Percentiles rank a stretch among this genome's conserved stretches.
Evolutionary conservation across 2,888 invertebrate genomes (phyloP).

Genomic region (Ypsolopha sequella): DNA sequence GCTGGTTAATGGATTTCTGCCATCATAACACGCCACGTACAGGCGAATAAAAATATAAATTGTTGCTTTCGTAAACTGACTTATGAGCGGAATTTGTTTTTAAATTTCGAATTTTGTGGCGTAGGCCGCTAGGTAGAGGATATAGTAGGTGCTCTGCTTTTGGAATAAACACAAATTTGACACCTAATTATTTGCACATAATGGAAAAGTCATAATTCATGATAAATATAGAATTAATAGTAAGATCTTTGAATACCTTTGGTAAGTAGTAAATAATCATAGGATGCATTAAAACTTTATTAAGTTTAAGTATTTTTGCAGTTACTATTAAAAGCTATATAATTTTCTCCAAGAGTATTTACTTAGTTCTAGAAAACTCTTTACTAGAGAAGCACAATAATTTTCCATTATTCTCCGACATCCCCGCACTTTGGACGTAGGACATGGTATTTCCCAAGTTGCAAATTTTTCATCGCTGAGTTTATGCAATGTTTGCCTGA

Average conservation of each 20-base stretch:
- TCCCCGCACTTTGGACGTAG: background rate
- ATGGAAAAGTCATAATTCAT: no score
- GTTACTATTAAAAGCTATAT: no score
- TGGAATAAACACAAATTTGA: background rate
- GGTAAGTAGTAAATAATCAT: no score
- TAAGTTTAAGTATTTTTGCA: no score
- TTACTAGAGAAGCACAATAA: background rate
- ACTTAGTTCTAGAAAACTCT: no score
- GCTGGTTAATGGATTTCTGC: slow-evolving; percentile 70
- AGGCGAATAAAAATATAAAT: slow-evolving; percentile 38
- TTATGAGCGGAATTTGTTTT: background rate
- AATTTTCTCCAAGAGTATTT: no score
- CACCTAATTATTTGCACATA: no score
- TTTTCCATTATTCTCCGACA: background rate
- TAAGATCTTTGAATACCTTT: no score
- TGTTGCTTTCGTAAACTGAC: slow-evolving; percentile 1
- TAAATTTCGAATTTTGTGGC: background rate
- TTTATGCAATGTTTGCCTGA: background rate
- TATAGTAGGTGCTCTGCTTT: background rate
- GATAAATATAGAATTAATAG: no score
- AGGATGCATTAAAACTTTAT: no score
- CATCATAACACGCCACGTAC: slow-evolving; percentile 67
- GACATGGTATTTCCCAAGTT: background rate
- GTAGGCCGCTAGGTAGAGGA: background rate
- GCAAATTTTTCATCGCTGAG: background rate